phyloP scores from a whole-genome alignment of 1,140 invertebrate species.

The Hyles euphorbiae region DNA sequence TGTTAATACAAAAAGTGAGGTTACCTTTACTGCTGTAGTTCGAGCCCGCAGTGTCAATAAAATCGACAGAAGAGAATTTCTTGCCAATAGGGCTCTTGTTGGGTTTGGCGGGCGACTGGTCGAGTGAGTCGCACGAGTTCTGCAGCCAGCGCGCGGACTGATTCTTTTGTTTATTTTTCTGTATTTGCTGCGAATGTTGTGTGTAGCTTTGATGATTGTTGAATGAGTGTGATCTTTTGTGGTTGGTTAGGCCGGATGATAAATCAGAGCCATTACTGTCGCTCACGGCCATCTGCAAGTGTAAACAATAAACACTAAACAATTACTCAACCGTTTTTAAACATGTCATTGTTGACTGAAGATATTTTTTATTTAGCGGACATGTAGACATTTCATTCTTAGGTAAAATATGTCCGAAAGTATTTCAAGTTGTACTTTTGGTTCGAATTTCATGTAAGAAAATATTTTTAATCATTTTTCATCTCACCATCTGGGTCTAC shows the following conservation, averaged over 20 bases:
- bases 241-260: constrained; percentile 65
- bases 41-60: constrained; percentile 53
- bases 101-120: constrained; percentile 59
- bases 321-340: too few species aligned
- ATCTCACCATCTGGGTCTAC: too few species aligned
- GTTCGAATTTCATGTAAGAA: too few species aligned
- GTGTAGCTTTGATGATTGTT: constrained; percentile 81
- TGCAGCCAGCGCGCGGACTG: constrained; percentile 68
- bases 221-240: constrained; percentile 80
- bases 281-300: constrained; percentile 65
- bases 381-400: too few species aligned
- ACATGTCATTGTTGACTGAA: too few species aligned
- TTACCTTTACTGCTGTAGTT: constrained; percentile 67
- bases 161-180: constrained; percentile 76
- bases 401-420: too few species aligned
- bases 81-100: constrained; percentile 60
- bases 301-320: not conserved
- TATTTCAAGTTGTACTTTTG: too few species aligned
- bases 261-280: constrained; percentile 64
- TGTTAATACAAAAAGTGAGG: too few species aligned
- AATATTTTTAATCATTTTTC: too few species aligned
- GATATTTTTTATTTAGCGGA: too few species aligned
- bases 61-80: constrained; percentile 70
- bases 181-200: constrained; percentile 76
- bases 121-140: constrained; percentile 70